These are phyloP conservation scores for Phrynocephalus forsythii DNA, from an alignment of 2,797 vertebrate genomes.

Conservation along the genomic window DNA sequence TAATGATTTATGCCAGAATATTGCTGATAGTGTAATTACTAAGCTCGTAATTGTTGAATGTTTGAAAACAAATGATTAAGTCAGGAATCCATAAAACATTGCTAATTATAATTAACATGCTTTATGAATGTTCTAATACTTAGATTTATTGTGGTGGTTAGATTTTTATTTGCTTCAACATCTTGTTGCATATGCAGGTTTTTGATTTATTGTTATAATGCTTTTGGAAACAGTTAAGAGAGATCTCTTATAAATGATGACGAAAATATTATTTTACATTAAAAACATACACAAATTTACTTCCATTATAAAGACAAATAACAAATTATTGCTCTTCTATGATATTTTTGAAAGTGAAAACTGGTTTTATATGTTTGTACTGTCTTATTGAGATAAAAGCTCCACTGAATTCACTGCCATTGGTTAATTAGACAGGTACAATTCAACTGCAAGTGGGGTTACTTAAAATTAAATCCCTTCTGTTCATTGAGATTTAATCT, in stretches of 20 bases:
- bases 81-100: slow-evolving; percentile 23
- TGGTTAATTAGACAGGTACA: slow-evolving; percentile 42
- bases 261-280: neutral
- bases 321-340: slow-evolving; percentile 17
- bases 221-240: neutral
- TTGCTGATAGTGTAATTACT: slow-evolving; percentile 45
- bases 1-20: slow-evolving; percentile 19
- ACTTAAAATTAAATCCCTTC: neutral
- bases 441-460: neutral
- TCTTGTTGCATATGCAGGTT: neutral
- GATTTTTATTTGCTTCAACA: slow-evolving; percentile 17
- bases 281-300: slow-evolving; percentile 11
- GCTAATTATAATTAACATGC: slow-evolving; percentile 14
- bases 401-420: slow-evolving; percentile 18
- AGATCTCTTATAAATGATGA: slow-evolving; percentile 29
- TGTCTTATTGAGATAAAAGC: slow-evolving; percentile 22
- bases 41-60: slow-evolving; percentile 9
- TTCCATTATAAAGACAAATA: neutral
- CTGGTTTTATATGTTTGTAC: slow-evolving; percentile 29
- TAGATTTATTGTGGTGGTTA: slow-evolving; percentile 8
- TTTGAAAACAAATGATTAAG: slow-evolving; percentile 41
- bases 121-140: slow-evolving; percentile 26
- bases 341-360: slow-evolving; percentile 26
- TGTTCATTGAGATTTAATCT: neutral
- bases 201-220: neutral